Conservation (phyloP, 1,140 invertebrate species). For the Pogonomyrmex californicus region DNA sequence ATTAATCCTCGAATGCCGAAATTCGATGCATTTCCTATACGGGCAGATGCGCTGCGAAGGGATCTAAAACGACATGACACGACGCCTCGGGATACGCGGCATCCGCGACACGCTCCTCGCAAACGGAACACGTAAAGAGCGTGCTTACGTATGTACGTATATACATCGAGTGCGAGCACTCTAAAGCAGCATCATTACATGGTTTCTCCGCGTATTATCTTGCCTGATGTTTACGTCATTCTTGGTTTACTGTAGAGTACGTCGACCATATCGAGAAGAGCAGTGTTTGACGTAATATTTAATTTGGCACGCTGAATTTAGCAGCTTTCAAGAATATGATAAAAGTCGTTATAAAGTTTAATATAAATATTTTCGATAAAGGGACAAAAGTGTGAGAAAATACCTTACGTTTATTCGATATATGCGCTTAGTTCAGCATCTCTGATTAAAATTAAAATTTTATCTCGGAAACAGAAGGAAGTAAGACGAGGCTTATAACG, state of each 20-base stretch:
- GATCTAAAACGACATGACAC: slow-evolving; percentile 30
- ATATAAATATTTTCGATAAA: not conserved
- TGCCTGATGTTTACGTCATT: slow-evolving; percentile 27
- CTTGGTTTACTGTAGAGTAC: not conserved
- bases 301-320: not conserved
- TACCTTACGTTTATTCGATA: not conserved
- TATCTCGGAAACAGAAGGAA: not conserved
- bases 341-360: not conserved
- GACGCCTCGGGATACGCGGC: slow-evolving; percentile 23
- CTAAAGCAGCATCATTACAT: slow-evolving; percentile 43
- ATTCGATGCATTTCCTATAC: slow-evolving; percentile 42
- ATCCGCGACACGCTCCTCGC: slow-evolving; percentile 39
- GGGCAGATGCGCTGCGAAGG: slow-evolving; percentile 15
- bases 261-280: not conserved
- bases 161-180: not conserved
- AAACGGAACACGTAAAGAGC: slow-evolving; percentile 38
- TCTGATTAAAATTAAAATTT: slow-evolving; percentile 10
- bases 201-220: slow-evolving; percentile 7
- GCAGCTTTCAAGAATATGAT: not conserved
- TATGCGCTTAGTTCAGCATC: no score
- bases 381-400: not conserved
- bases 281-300: slow-evolving; percentile 12
- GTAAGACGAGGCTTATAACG: not conserved
- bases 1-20: slow-evolving; percentile 57
- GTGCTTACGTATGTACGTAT: not conserved